phyloP scores from a whole-genome alignment of 2,797 vertebrate genomes.

The Rhynchonycteris naso region DNA sequence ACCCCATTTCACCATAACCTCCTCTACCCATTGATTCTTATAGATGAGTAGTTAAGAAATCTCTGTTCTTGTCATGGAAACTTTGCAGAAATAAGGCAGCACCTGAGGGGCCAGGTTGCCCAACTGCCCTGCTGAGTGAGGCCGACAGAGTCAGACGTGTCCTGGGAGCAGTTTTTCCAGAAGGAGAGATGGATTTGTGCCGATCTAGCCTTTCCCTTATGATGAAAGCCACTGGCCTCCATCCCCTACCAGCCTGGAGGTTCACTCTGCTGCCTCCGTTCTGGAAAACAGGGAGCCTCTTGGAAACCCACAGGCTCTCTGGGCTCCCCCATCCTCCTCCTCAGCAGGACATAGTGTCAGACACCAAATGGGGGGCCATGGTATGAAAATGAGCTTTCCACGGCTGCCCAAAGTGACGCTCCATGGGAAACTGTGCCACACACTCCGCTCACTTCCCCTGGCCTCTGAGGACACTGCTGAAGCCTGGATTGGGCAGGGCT shows the following conservation, averaged over 20 bases:
- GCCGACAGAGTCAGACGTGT: background rate
- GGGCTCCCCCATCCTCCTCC: background rate
- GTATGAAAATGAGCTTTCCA: background rate
- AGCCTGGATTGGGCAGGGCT: too few species aligned
- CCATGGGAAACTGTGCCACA: fast-evolving
- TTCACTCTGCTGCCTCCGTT: background rate
- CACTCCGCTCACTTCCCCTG: background rate
- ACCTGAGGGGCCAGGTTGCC: background rate
- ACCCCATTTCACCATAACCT: conserved; percentile 13
- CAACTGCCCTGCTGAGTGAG: background rate
- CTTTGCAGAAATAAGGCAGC: conserved; percentile 32
- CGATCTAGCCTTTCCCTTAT: background rate
- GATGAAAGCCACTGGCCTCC: background rate
- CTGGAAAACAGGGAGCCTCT: background rate
- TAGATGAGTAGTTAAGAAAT: conserved; percentile 59
- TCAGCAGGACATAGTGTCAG: background rate
- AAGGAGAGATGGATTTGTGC: background rate
- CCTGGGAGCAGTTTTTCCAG: conserved; percentile 23
- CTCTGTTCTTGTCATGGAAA: conserved; percentile 4
- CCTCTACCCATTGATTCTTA: conserved; percentile 26
- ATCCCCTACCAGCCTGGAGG: background rate
- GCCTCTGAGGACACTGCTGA: background rate
- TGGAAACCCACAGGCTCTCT: background rate
- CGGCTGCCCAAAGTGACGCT: background rate
- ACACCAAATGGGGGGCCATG: too few species aligned